These are phyloP conservation scores for Laticauda colubrina DNA, from an alignment of 2,113 vertebrate species.

Conservation along the genomic window DNA sequence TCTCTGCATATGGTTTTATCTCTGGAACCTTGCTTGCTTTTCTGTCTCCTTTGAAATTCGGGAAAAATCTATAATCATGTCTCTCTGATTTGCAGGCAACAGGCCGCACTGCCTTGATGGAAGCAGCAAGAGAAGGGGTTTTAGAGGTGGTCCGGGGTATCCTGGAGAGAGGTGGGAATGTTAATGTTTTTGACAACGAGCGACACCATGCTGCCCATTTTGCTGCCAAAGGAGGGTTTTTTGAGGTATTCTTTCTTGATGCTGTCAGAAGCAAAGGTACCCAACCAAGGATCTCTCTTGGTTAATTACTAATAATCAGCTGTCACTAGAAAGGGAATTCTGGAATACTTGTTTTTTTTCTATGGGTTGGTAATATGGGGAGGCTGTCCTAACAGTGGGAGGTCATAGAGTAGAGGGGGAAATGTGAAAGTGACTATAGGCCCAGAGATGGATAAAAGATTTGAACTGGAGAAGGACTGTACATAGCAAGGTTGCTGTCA, in stretches of 20 bases:
- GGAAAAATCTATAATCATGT: background rate
- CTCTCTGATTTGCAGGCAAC: constrained; percentile 73
- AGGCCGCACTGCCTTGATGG: constrained; percentile 87
- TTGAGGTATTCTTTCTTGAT: constrained; percentile 74
- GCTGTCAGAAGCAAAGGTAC: constrained; percentile 13
- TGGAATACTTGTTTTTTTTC: background rate
- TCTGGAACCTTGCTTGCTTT: background rate
- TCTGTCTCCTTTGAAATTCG: background rate
- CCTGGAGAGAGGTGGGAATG: constrained; percentile 78
- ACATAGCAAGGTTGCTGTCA: background rate
- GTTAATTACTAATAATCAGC: constrained; percentile 27
- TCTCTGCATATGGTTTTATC: background rate
- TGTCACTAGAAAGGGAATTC: constrained; percentile 6
- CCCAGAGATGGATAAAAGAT: background rate
- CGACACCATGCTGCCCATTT: constrained; percentile 82
- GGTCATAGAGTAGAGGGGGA: background rate
- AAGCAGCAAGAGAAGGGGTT: constrained; percentile 76
- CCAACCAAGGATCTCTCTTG: constrained; percentile 11
- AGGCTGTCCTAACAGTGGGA: background rate
- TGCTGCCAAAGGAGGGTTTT: constrained; percentile 86
- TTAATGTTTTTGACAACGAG: constrained; percentile 76
- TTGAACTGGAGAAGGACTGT: background rate
- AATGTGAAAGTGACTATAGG: background rate
- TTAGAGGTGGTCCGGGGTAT: constrained; percentile 77
- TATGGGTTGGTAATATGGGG: background rate